Percentiles rank a stretch among this genome's conserved stretches.
phyloP scores from a whole-genome alignment of 2,888 invertebrate genomes.

The Conchocele bisecta region DNA sequence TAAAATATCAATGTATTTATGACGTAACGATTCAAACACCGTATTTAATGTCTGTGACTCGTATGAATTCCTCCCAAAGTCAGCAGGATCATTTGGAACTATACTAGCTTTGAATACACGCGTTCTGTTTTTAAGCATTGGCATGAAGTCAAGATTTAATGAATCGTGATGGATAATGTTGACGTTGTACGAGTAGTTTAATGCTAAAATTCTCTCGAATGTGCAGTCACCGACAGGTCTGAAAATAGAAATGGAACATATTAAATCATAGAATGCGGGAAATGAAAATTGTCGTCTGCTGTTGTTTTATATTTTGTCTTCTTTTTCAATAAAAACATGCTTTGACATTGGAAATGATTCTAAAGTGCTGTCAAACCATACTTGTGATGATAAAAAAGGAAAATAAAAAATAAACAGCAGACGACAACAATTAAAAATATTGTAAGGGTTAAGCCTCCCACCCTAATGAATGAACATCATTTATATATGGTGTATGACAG shows the following conservation, averaged over 20 bases:
- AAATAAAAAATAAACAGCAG: too few species aligned
- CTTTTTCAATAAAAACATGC: too few species aligned
- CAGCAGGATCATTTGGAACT: conserved; percentile 79
- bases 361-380: too few species aligned
- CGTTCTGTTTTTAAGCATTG: conserved; percentile 59
- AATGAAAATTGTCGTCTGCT: too few species aligned
- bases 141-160: conserved; percentile 44
- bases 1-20: conserved; percentile 70
- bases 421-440: too few species aligned
- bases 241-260: conserved; percentile 55
- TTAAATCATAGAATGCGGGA: too few species aligned
- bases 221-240: conserved; percentile 70
- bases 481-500: too few species aligned
- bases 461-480: too few species aligned
- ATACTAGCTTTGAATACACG: conserved; percentile 65
- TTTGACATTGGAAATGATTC: too few species aligned
- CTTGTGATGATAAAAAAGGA: too few species aligned
- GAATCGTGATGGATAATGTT: conserved; percentile 66
- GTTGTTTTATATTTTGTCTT: too few species aligned
- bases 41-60: conserved; percentile 78
- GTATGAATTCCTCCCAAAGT: conserved; percentile 78
- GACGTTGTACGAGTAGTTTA: conserved; percentile 71
- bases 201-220: conserved; percentile 71
- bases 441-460: too few species aligned
- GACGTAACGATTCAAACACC: conserved; percentile 64